These are phyloP conservation scores for Falco punctatus DNA, from an alignment of 2,113 vertebrate genomes.

Conservation along the genomic window DNA sequence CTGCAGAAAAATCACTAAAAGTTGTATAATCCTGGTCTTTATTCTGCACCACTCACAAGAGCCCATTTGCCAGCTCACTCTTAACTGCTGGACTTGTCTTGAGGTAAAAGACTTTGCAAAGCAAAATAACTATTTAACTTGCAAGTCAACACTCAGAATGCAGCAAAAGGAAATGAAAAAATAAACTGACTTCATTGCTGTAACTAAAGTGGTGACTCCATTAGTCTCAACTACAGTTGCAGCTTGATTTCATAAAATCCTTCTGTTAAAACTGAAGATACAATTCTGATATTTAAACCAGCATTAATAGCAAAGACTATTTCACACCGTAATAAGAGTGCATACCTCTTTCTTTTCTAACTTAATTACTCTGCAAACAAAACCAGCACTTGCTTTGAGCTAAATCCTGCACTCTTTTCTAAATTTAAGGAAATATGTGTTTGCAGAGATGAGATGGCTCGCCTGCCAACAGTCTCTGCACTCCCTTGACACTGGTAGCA, in stretches of 20 bases:
- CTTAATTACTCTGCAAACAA: background rate
- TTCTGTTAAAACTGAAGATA: background rate
- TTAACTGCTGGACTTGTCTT: slow-evolving; percentile 49
- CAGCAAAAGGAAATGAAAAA: slow-evolving; percentile 43
- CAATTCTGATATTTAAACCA: background rate
- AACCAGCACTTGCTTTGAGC: background rate
- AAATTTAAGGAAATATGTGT: background rate
- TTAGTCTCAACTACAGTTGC: background rate
- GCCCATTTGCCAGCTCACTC: slow-evolving; percentile 31
- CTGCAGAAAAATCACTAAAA: slow-evolving; percentile 11
- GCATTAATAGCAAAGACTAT: background rate
- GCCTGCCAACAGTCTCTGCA: background rate
- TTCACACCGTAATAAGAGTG: background rate
- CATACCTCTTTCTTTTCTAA: background rate
- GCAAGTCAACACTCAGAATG: slow-evolving; percentile 52
- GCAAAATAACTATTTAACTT: slow-evolving; percentile 66
- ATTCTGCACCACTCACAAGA: background rate
- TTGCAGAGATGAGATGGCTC: background rate
- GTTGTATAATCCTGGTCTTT: background rate
- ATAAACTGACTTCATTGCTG: slow-evolving; percentile 24
- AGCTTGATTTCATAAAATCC: slow-evolving; percentile 1
- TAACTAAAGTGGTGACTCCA: slow-evolving; percentile 5
- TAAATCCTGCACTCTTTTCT: background rate
- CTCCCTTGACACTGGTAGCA: background rate
- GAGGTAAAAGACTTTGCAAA: slow-evolving; percentile 41